phyloP scores from a whole-genome alignment of 1,140 invertebrate species.

The Monomorium pharaonis region DNA sequence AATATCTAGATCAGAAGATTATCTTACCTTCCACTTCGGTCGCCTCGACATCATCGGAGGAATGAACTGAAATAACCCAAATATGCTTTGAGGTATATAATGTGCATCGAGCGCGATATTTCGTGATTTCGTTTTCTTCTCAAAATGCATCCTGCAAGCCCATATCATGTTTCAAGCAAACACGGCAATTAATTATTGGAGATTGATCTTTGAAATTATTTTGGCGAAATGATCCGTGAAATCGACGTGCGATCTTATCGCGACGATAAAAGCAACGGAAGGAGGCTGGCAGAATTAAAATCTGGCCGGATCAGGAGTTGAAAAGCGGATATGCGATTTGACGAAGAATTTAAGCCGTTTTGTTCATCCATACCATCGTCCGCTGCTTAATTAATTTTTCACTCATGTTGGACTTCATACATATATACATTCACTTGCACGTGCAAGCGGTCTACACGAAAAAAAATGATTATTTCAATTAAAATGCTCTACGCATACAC shows the following conservation, averaged over 20 bases:
- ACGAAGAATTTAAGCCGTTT: slow-evolving; percentile 63
- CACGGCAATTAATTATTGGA: slow-evolving; percentile 54
- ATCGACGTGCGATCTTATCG: slow-evolving; percentile 9
- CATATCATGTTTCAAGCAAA: background rate
- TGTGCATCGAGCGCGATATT: slow-evolving; percentile 10
- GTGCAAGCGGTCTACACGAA: background rate
- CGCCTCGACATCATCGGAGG: background rate
- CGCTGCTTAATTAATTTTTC: slow-evolving; percentile 64
- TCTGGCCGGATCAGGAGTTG: background rate
- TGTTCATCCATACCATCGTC: background rate
- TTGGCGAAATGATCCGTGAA: slow-evolving; percentile 49
- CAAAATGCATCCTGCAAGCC: background rate
- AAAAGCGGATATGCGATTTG: background rate
- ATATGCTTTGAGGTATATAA: slow-evolving; percentile 14
- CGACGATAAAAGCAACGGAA: background rate
- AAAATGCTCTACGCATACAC: background rate
- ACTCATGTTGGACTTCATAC: slow-evolving; percentile 24
- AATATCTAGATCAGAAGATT: slow-evolving; percentile 1
- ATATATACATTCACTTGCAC: background rate
- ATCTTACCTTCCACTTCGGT: slow-evolving; percentile 14
- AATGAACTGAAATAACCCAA: slow-evolving; percentile 6
- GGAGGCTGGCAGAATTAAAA: background rate
- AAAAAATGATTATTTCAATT: slow-evolving; percentile 59
- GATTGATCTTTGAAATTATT: slow-evolving; percentile 32
- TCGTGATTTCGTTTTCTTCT: background rate